phyloP scores from a whole-genome alignment of 2,113 vertebrate genomes.

The Pangasianodon gigas region DNA sequence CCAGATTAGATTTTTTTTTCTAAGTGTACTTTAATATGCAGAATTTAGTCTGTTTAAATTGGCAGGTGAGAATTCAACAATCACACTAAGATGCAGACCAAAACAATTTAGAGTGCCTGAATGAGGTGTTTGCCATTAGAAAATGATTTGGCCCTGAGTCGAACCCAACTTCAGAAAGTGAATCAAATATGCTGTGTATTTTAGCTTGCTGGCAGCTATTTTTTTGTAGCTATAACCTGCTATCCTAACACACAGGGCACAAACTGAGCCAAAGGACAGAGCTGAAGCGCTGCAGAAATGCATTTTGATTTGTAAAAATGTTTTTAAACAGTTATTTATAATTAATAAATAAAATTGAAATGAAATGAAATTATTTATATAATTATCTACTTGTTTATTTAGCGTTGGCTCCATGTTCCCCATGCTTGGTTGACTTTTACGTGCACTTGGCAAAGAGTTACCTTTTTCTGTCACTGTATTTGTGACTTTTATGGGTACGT shows the following conservation, averaged over 20 bases:
- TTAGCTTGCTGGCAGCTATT: background rate
- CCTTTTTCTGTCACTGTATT: background rate
- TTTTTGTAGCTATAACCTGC: background rate
- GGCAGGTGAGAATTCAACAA: background rate
- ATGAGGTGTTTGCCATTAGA: too few species aligned
- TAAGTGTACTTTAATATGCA: background rate
- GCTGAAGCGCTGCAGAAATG: background rate
- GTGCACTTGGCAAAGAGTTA: background rate
- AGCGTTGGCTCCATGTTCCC: background rate
- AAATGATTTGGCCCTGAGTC: background rate
- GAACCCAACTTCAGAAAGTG: background rate
- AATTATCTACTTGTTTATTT: background rate
- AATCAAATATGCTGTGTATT: background rate
- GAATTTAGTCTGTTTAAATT: background rate
- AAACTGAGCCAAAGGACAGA: background rate
- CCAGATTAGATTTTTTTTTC: background rate
- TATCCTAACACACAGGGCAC: background rate
- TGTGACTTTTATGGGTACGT: background rate
- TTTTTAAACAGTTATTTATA: slow-evolving; percentile 60
- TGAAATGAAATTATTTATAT: background rate
- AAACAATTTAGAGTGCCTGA: too few species aligned
- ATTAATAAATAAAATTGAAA: too few species aligned
- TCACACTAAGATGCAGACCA: too few species aligned
- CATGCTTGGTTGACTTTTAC: background rate
- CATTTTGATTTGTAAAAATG: slow-evolving; percentile 49